phyloP scores from a whole-genome alignment of 2,888 invertebrate genomes.

The Melolontha melolontha region DNA sequence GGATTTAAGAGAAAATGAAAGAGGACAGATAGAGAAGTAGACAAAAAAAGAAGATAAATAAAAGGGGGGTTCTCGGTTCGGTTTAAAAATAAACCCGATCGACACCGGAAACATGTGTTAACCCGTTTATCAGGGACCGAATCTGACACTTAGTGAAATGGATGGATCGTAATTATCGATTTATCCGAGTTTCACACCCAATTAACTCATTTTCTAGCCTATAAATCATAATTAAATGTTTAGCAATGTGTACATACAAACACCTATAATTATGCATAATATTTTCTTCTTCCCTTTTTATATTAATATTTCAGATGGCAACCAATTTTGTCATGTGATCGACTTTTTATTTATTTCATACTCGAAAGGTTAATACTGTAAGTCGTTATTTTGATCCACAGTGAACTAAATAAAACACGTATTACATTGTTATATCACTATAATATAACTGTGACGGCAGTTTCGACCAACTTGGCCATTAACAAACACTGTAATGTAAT shows the following conservation, averaged over 20 bases:
- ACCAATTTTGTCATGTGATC: background rate
- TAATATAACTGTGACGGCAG: no score
- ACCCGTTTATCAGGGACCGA: conserved; percentile 49
- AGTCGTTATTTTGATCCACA: no score
- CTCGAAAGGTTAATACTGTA: no score
- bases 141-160: conserved; percentile 53
- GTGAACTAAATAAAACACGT: no score
- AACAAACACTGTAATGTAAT: no score
- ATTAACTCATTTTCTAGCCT: conserved; percentile 52
- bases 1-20: background rate
- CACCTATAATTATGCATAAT: conserved; percentile 14
- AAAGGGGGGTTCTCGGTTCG: conserved; percentile 7
- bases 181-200: conserved; percentile 55
- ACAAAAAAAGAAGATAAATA: background rate
- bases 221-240: conserved; percentile 53
- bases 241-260: conserved; percentile 28
- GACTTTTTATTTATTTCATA: no score
- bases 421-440: no score
- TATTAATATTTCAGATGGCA: conserved; percentile 1
- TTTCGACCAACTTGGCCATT: no score
- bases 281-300: background rate
- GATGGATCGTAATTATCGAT: conserved; percentile 55
- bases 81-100: conserved; percentile 30
- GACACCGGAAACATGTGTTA: conserved; percentile 55
- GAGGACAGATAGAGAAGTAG: background rate